These are phyloP conservation scores for Stenopsyche tienmushanensis DNA, from an alignment of 1,140 invertebrate genomes.

Conservation along the genomic window DNA sequence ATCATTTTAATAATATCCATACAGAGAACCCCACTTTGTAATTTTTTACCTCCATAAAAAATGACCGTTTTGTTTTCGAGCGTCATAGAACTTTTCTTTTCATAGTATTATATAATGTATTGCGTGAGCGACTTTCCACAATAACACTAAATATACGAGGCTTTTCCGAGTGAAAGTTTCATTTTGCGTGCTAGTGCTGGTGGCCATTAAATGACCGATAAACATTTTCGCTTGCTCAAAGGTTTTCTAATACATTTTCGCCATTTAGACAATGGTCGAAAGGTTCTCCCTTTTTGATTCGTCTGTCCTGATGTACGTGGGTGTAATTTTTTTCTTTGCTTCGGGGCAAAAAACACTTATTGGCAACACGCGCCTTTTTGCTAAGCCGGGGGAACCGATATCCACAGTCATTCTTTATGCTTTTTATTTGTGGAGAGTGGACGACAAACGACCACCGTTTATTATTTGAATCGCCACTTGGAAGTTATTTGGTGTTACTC, in stretches of 20 bases:
- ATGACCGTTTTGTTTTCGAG: neutral
- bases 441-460: slow-evolving; percentile 41
- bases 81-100: neutral
- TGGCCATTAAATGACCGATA: slow-evolving; percentile 38
- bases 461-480: slow-evolving; percentile 41
- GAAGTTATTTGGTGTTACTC: slow-evolving; percentile 36
- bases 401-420: slow-evolving; percentile 38
- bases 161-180: too few relatives aligned
- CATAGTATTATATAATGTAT: too few relatives aligned
- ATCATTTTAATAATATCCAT: slow-evolving; percentile 26
- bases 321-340: slow-evolving; percentile 33
- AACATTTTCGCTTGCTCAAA: slow-evolving; percentile 40
- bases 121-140: too few relatives aligned
- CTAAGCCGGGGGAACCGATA: slow-evolving; percentile 31
- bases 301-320: slow-evolving; percentile 30
- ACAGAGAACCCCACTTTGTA: slow-evolving; percentile 3
- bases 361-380: slow-evolving; percentile 35
- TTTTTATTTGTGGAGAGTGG: slow-evolving; percentile 40
- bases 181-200: neutral
- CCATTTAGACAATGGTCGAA: slow-evolving; percentile 22
- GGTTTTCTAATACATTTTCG: slow-evolving; percentile 36
- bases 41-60: neutral
- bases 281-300: slow-evolving; percentile 13
- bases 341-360: slow-evolving; percentile 40
- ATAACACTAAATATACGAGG: too few relatives aligned